Evolutionary conservation across 2,113 vertebrate species (phyloP).

Genomic region (Malurus cyaneus): DNA sequence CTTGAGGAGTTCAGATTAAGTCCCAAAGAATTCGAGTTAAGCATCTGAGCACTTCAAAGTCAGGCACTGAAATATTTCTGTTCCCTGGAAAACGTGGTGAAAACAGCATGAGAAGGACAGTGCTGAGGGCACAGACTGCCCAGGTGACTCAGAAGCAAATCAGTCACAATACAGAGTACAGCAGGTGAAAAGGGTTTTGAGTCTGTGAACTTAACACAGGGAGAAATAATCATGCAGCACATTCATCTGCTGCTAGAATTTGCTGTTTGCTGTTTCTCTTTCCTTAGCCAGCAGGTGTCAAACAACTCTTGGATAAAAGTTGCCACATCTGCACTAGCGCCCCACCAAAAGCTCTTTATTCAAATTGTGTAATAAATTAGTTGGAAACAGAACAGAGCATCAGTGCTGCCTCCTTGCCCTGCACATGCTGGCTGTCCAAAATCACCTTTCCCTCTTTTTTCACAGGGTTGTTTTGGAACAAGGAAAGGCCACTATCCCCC

Average conservation of each 20-base stretch:
- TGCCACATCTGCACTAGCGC: background rate
- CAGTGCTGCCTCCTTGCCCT: background rate
- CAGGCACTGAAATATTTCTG: background rate
- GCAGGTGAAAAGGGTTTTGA: background rate
- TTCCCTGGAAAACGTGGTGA: background rate
- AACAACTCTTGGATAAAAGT: background rate
- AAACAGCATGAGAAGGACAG: background rate
- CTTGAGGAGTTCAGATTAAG: background rate
- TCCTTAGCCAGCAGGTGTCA: background rate
- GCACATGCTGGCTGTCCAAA: background rate
- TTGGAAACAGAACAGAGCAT: background rate
- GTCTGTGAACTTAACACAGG: background rate
- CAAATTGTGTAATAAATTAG: background rate
- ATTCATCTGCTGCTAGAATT: background rate
- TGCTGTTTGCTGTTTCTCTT: background rate
- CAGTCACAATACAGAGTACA: background rate
- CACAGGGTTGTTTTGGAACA: slow-evolving; percentile 55
- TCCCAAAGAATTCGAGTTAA: background rate
- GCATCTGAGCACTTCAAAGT: background rate
- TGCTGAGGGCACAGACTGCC: background rate
- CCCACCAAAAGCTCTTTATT: background rate
- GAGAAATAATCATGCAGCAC: background rate
- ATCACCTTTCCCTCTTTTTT: background rate
- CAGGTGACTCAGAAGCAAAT: background rate
- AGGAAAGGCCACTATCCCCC: slow-evolving; percentile 63